phyloP scores from a whole-genome alignment of 1,140 invertebrate species.

The Drosophila malerkotliana region DNA sequence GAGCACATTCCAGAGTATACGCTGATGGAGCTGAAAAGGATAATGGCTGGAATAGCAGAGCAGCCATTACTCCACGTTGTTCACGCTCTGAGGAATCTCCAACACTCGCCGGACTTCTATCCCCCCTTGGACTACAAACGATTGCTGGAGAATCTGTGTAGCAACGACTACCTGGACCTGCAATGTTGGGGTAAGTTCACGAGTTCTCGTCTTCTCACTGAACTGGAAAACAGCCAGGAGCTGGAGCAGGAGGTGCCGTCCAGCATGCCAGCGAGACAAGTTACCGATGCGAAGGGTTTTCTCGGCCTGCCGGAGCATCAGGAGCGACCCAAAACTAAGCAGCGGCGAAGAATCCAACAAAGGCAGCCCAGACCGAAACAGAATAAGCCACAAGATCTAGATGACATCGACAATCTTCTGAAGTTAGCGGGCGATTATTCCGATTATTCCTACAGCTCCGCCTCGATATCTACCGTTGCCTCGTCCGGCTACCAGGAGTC shows the following conservation, averaged over 20 bases:
- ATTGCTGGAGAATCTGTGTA: conserved; percentile 87
- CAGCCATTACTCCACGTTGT: conserved; percentile 89
- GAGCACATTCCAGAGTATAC: conserved; percentile 88
- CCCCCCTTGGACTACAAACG: conserved; percentile 87
- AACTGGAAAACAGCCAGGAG: background rate
- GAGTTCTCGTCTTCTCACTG: conserved; percentile 5
- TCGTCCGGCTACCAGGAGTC: background rate
- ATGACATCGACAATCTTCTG: conserved; percentile 81
- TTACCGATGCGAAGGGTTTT: conserved; percentile 57
- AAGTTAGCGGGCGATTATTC: conserved; percentile 13
- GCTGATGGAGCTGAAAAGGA: conserved; percentile 87
- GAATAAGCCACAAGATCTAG: conserved; percentile 40
- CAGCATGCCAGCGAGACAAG: background rate
- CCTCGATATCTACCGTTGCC: too few species aligned
- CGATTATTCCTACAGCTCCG: background rate
- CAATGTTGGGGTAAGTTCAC: conserved; percentile 57
- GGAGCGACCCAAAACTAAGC: conserved; percentile 52
- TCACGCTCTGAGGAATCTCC: conserved; percentile 87
- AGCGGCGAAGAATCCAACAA: conserved; percentile 72
- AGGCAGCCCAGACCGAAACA: conserved; percentile 65
- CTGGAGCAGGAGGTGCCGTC: background rate
- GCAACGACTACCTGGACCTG: conserved; percentile 85
- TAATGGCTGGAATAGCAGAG: conserved; percentile 88
- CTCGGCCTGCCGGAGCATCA: conserved; percentile 69
- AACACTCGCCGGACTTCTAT: conserved; percentile 87